Conservation (phyloP, 92 coral and sea anemone species). For the Epizoanthus scotinus region DNA sequence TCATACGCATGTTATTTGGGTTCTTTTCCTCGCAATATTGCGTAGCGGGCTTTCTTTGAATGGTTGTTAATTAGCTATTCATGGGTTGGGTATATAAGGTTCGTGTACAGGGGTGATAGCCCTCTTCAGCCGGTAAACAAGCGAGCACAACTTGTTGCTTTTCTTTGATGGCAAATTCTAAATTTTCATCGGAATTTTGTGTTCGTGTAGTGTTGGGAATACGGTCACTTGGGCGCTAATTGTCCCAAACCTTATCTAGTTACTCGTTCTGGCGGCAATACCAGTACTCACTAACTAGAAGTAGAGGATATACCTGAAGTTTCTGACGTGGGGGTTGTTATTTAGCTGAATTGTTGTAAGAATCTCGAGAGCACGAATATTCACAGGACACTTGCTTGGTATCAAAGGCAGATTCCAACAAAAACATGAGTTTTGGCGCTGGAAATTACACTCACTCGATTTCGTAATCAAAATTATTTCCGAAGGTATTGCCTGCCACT, state of each 20-base stretch:
- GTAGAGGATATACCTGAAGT: too few relatives aligned
- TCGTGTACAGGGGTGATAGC: background rate
- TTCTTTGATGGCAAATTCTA: background rate
- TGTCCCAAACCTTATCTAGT: too few relatives aligned
- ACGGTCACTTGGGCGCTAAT: too few relatives aligned
- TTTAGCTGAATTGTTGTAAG: background rate
- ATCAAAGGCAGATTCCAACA: background rate
- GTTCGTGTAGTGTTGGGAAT: too few relatives aligned
- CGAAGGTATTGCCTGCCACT: background rate
- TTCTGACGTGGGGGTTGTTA: too few relatives aligned
- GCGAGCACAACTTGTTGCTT: background rate
- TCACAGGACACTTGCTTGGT: background rate
- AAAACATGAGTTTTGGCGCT: slow-evolving; percentile 1
- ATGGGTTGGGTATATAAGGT: background rate
- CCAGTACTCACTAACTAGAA: too few relatives aligned
- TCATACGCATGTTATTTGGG: too few relatives aligned
- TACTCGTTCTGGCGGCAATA: too few relatives aligned
- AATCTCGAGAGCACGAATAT: background rate
- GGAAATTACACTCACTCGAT: background rate
- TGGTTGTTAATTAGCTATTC: too few relatives aligned
- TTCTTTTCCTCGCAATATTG: too few relatives aligned
- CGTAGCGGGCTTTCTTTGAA: too few relatives aligned
- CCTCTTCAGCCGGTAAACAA: background rate
- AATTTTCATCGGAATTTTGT: too few relatives aligned
- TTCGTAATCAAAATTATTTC: background rate